Base-by-base conservation (phyloP, 2,888 invertebrate species). In the Epirrhoe tristata region DNA sequence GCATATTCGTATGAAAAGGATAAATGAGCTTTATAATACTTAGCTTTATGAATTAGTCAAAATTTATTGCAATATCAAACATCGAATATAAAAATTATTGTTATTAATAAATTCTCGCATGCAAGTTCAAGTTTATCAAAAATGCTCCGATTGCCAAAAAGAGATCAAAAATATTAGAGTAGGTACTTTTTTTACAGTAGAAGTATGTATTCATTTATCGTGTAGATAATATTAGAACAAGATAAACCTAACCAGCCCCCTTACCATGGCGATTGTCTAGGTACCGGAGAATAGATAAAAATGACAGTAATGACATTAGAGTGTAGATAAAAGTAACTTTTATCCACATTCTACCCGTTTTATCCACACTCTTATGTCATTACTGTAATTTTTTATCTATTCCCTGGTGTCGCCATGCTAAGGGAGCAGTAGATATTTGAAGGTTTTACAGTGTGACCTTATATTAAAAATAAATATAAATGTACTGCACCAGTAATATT, bases 101-200 rank as follows among this genome's bases (percentile, higher is more conserved):
- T 53, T 12, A 12, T 43, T 43, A 43, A 43, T 43, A 43, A 43
- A 43, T 43, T 43, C 39, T 10, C 39, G 39, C 39, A 43, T 43
- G 39, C 39, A 43, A 43, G 12, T 43, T 43, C 39, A 43, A 43
- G 12, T 43, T 43, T 12, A 43, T 43, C 12, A 43, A 43, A 12
- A 43, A 12, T 43, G 34, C 6, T 34, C 34, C 5, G 12, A 31
- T 43, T 6, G 54, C 0, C 53, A 54, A 58, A 58, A 54, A 39
- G 54, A 58, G 64, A 58, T 58, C 48, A 34, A 53, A 48, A 54
- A 52, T 39, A 10, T 55, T 51, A 17, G 8, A 58, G 10, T 16
- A 16, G 16, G 6, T n/a, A n/a, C n/a, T n/a, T n/a, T 48, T 56
- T 5, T 46, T 34, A 50, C 17, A 34, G 34, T 58, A 32, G n/a